Base-by-base conservation (phyloP, 2,888 invertebrate genomes). In the Criorhina ranunculi region DNA sequence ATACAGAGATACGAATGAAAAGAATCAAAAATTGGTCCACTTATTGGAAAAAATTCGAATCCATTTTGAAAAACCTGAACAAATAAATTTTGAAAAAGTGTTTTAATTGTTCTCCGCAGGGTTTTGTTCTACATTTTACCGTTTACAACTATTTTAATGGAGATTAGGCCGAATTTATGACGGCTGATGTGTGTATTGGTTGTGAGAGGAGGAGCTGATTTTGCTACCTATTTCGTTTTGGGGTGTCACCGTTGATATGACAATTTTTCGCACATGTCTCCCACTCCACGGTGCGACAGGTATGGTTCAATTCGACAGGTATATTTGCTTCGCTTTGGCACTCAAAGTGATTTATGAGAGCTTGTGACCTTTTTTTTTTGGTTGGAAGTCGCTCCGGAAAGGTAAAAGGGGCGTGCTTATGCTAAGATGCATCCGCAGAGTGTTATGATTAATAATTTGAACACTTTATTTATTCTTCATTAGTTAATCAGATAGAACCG, bases 301-400 rank as follows among this genome's bases (percentile, higher is more conserved):
- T 33, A 72, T 51, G n/a, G 72, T 42, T 53, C 42, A 62, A 9
- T 46, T 5, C 7, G 44, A 46, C 44, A 72, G 6, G 15, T 53
- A 8, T 15, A 5, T 51, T 11, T n/a, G 24, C 11, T 49, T 60
- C 24, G 9, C 35, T 69, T 77, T n/a, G 44, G 19, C 35, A 70
- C 35, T 62, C 66, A 9, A 29, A 17, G 70, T 80, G 85, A 85
- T 85, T 85, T 80, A 85, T 85, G 66, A n/a, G 40, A 70, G 51
- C 24, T 64, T 70, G 69, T 85, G 85, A 80, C 80, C 64, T 79
- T 85, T 69, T 11, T 37, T 31, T 53, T 46, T 17, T 35, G 11
- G 12, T 8, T 59, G 35, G 53, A 57, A 24, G 40, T 15, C 40
- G 3, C 35, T 40, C 55, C 7, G 64, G 51, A 31, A 53, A 12